These are phyloP conservation scores for Chloroclystis v-ata DNA, from an alignment of 2,888 invertebrate genomes.

Conservation along the genomic window DNA sequence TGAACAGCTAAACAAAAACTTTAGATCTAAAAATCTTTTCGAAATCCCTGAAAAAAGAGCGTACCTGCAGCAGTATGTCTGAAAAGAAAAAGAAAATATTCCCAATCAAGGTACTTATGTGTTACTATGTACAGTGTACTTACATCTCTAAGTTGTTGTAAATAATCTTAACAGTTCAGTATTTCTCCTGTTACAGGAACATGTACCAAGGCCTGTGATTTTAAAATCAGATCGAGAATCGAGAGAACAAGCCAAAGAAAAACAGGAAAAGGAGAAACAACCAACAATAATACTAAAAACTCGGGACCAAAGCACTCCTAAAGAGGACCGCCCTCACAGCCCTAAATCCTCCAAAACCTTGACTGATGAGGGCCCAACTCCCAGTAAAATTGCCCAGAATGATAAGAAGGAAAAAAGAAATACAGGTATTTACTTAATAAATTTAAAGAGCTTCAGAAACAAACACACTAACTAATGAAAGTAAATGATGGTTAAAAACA, in stretches of 20 bases:
- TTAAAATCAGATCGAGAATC: constrained; percentile 70
- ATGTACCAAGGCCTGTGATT: constrained; percentile 62
- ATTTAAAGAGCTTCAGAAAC: no score
- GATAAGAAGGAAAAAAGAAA: constrained; percentile 66
- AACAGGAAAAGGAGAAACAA: constrained; percentile 70
- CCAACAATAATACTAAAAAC: constrained; percentile 85
- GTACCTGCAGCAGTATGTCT: constrained; percentile 40
- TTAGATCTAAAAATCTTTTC: no score
- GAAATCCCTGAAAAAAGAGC: background rate
- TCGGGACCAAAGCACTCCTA: constrained; percentile 76
- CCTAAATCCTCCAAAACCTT: constrained; percentile 71
- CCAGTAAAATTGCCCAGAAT: constrained; percentile 71
- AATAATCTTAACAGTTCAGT: no score
- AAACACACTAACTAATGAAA: no score
- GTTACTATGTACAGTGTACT: no score
- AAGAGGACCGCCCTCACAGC: constrained; percentile 79
- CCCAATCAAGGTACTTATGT: constrained; percentile 21
- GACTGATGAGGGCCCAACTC: constrained; percentile 51
- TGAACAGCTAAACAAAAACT: no score
- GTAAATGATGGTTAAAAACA: no score
- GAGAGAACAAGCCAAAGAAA: constrained; percentile 59
- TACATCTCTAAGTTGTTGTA: no score
- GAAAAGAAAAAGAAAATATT: constrained; percentile 75
- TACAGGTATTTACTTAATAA: constrained; percentile 11
- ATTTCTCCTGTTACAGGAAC: no score